Evolutionary conservation across 1,140 invertebrate species (phyloP).

Genomic region (Drosophila simulans): DNA sequence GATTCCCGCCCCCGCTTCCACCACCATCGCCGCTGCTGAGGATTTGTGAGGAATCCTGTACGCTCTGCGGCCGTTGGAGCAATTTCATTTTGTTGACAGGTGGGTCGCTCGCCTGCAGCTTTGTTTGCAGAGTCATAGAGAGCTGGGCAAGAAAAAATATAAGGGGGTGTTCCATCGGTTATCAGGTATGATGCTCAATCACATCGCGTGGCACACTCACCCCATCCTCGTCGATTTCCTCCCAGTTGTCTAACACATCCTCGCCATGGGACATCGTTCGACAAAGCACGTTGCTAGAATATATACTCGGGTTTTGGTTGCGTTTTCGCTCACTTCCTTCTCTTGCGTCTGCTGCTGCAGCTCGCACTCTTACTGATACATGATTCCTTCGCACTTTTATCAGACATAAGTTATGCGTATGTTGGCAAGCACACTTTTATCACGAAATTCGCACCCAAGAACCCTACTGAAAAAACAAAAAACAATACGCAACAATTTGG

Average conservation of each 20-base stretch:
- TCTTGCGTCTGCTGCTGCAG: conserved; percentile 77
- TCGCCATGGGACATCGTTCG: conserved; percentile 86
- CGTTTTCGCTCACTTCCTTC: conserved; percentile 71
- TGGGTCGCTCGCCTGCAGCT: conserved; percentile 53
- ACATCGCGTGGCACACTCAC: conserved; percentile 80
- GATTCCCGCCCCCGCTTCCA: conserved; percentile 35
- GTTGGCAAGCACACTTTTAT: conserved; percentile 58
- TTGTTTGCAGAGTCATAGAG: conserved; percentile 72
- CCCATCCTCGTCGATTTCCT: conserved; percentile 91
- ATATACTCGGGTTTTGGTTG: conserved; percentile 39
- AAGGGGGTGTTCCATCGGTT: not conserved
- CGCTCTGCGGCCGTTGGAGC: conserved; percentile 84
- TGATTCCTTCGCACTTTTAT: conserved; percentile 72
- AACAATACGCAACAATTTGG: conserved; percentile 75
- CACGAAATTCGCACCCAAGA: conserved; percentile 53
- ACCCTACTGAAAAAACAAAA: conserved; percentile 41
- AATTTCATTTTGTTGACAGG: conserved; percentile 79
- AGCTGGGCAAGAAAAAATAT: conserved; percentile 32
- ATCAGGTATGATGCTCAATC: not conserved
- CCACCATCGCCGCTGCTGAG: conserved; percentile 22
- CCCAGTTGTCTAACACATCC: conserved; percentile 91
- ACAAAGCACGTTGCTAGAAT: conserved; percentile 56
- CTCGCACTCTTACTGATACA: conserved; percentile 78
- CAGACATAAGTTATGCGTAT: conserved; percentile 82
- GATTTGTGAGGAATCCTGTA: conserved; percentile 38